Percentiles rank a stretch among this genome's conserved stretches.
Conservation (phyloP, 2,797 vertebrate species). For the Geotrypetes seraphini region DNA sequence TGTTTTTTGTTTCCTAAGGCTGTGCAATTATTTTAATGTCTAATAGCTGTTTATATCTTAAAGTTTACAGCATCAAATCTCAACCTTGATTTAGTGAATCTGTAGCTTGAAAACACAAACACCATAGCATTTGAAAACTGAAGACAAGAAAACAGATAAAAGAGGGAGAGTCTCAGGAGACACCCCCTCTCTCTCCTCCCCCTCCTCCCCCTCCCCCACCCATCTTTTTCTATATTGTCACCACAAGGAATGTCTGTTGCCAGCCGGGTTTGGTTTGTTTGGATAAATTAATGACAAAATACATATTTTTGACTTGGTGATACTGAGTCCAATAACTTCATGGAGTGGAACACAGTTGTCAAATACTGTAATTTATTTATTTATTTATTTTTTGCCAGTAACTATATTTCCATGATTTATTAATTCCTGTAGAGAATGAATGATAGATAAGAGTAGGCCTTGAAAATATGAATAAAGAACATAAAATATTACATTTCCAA, state of each 20-base stretch:
- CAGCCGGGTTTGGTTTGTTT: conserved; percentile 1
- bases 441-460: no score
- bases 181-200: no score
- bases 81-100: conserved; percentile 9
- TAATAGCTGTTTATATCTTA: neutral
- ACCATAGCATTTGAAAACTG: neutral
- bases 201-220: no score
- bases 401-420: no score
- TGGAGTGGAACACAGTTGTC: no score
- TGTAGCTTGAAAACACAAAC: conserved; percentile 5
- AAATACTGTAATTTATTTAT: no score
- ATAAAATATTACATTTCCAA: no score
- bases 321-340: no score
- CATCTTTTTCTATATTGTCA: neutral
- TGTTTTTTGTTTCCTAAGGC: conserved; percentile 1
- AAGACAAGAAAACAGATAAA: conserved; percentile 9
- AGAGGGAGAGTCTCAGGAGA: conserved; percentile 1
- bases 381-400: no score
- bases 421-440: no score
- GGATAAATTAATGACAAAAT: conserved; percentile 8
- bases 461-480: no score
- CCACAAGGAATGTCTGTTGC: neutral
- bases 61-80: conserved; percentile 8
- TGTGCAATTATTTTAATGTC: conserved; percentile 8
- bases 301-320: no score